Evolutionary conservation across 2,888 invertebrate genomes (phyloP).

Genomic region (Orthonevra nobilis): DNA sequence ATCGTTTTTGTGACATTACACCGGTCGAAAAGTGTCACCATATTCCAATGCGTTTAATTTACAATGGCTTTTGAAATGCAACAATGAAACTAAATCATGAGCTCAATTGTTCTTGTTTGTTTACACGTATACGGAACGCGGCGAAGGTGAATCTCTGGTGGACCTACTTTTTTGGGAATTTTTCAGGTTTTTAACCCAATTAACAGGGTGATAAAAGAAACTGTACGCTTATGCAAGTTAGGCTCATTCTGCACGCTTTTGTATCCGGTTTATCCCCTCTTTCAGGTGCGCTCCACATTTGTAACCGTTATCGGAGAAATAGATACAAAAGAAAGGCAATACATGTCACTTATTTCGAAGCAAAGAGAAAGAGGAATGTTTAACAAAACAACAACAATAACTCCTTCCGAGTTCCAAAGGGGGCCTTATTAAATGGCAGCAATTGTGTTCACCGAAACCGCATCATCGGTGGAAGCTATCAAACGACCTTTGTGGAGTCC

Average conservation of each 20-base stretch:
- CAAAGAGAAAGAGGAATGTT: too few species aligned
- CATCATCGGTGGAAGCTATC: constrained; percentile 10
- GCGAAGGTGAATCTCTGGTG: constrained; percentile 38
- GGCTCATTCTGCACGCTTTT: constrained; percentile 12
- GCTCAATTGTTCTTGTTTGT: constrained; percentile 31
- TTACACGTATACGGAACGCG: neutral
- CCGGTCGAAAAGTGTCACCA: too few species aligned
- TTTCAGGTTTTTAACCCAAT: constrained; percentile 58
- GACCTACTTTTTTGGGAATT: constrained; percentile 50
- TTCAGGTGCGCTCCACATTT: constrained; percentile 31
- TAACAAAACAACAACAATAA: too few species aligned
- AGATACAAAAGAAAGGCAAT: neutral
- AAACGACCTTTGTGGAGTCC: constrained; percentile 54
- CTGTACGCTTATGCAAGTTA: constrained; percentile 14
- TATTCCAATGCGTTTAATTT: too few species aligned
- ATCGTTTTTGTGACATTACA: too few species aligned
- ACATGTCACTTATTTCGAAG: neutral
- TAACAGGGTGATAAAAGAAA: constrained; percentile 55
- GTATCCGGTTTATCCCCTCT: constrained; percentile 49
- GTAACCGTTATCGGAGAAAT: constrained; percentile 36
- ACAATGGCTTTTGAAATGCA: constrained; percentile 1
- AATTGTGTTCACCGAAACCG: constrained; percentile 18
- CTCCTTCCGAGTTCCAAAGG: too few species aligned
- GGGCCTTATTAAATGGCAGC: constrained; percentile 14
- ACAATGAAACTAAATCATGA: constrained; percentile 36